Percentiles rank a stretch among this genome's conserved stretches.
phyloP scores from a whole-genome alignment of 2,113 vertebrate species.

The Limanda limanda region DNA sequence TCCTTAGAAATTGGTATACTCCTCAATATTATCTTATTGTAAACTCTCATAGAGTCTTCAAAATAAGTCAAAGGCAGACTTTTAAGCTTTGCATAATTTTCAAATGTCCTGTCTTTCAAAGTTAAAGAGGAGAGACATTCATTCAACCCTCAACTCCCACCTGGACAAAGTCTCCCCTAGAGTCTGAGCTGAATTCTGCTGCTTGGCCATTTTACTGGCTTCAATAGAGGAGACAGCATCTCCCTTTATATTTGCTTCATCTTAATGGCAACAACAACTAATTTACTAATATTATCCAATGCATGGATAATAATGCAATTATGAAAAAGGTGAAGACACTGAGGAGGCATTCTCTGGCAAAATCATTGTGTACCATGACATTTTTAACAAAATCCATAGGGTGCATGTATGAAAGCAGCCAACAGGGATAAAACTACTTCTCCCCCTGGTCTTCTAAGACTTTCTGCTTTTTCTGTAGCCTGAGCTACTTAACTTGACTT shows the following conservation, averaged over 20 bases:
- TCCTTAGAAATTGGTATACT: neutral
- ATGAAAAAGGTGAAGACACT: no score
- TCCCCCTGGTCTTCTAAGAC: neutral
- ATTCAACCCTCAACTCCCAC: conserved; percentile 24
- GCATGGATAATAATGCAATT: neutral
- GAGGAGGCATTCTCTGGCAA: no score
- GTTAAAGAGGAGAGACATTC: conserved; percentile 13
- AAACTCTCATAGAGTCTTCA: no score
- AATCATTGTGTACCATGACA: no score
- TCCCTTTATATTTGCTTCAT: neutral
- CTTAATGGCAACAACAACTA: neutral
- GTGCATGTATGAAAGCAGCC: no score
- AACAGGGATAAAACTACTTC: neutral
- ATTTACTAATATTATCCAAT: neutral
- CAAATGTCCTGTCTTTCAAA: neutral
- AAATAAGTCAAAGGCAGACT: conserved; percentile 9
- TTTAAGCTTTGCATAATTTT: conserved; percentile 9
- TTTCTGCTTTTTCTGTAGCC: neutral
- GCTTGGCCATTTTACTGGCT: conserved; percentile 15
- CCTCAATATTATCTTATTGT: neutral
- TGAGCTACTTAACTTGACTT: conserved; percentile 10
- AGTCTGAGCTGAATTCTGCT: conserved; percentile 15
- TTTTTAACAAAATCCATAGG: no score
- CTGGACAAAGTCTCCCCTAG: conserved; percentile 19
- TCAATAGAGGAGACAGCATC: neutral